These are phyloP conservation scores for Caiman crocodilus DNA, from an alignment of 2,797 vertebrate species.

Conservation along the genomic window DNA sequence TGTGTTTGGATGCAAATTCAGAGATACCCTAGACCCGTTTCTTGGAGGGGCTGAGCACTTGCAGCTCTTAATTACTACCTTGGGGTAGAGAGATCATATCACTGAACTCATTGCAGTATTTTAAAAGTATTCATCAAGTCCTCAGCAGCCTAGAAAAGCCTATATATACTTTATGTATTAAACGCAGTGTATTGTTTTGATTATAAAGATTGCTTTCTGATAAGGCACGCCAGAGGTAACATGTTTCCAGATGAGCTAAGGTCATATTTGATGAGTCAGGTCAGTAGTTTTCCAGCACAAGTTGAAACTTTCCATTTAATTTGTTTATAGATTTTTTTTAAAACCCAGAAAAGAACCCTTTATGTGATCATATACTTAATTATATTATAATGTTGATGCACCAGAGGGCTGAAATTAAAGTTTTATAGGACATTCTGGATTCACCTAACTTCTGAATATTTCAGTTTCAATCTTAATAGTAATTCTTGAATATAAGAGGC, in stretches of 20 bases:
- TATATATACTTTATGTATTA: not conserved
- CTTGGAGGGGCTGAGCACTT: not conserved
- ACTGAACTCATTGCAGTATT: not conserved
- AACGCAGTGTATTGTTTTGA: not conserved
- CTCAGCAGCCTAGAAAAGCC: not conserved
- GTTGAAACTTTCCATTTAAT: not conserved
- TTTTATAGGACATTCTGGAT: not conserved
- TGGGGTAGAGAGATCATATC: not conserved
- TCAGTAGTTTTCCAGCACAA: not conserved
- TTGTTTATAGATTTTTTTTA: not conserved
- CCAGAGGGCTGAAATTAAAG: not conserved
- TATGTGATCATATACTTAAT: not conserved
- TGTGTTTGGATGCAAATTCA: not conserved
- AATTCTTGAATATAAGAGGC: not conserved
- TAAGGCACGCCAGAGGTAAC: not conserved
- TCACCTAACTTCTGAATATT: not conserved
- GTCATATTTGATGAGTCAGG: not conserved
- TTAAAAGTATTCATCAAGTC: not conserved
- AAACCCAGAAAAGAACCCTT: not conserved
- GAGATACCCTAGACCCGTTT: not conserved
- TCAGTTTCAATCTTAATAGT: not conserved
- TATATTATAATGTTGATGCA: not conserved
- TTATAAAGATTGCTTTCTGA: not conserved
- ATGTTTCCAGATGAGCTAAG: not conserved
- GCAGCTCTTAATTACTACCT: not conserved